phyloP scores from a whole-genome alignment of 1,140 invertebrate genomes.

The Druon quercuslanigerum region DNA sequence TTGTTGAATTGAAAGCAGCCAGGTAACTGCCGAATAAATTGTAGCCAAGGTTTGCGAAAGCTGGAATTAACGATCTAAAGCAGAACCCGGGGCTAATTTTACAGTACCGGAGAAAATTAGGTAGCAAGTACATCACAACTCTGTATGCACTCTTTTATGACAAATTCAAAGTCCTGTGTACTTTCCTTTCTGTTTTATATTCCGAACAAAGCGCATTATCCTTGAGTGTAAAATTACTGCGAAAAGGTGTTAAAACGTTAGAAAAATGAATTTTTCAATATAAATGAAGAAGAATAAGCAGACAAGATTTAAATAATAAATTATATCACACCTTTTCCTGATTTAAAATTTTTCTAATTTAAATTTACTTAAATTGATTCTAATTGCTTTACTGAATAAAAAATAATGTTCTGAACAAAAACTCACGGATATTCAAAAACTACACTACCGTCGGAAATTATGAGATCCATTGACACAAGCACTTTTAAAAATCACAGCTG shows the following conservation, averaged over 20 bases:
- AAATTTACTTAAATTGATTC: no score
- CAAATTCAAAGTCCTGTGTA: constrained; percentile 16
- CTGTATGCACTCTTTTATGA: constrained; percentile 7
- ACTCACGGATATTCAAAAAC: no score
- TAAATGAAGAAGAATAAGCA: no score
- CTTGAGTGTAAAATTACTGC: not conserved
- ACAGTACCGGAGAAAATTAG: constrained; percentile 18
- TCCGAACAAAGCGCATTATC: constrained; percentile 18
- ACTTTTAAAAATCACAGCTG: no score
- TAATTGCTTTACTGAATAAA: no score
- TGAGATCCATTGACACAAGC: no score
- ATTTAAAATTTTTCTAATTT: no score
- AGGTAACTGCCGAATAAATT: constrained; percentile 10
- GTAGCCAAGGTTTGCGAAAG: constrained; percentile 13
- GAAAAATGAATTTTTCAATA: no score
- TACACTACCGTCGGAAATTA: no score
- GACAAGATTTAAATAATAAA: no score
- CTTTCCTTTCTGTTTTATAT: not conserved
- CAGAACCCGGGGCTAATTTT: constrained; percentile 13
- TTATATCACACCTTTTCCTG: no score
- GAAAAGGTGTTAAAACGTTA: constrained; percentile 3
- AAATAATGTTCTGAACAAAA: no score
- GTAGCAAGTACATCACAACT: constrained; percentile 9
- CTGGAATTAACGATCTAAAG: constrained; percentile 19
- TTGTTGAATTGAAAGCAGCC: constrained; percentile 5